phyloP scores from a whole-genome alignment of 2,113 vertebrate genomes.

The Macrotis lagotis region DNA sequence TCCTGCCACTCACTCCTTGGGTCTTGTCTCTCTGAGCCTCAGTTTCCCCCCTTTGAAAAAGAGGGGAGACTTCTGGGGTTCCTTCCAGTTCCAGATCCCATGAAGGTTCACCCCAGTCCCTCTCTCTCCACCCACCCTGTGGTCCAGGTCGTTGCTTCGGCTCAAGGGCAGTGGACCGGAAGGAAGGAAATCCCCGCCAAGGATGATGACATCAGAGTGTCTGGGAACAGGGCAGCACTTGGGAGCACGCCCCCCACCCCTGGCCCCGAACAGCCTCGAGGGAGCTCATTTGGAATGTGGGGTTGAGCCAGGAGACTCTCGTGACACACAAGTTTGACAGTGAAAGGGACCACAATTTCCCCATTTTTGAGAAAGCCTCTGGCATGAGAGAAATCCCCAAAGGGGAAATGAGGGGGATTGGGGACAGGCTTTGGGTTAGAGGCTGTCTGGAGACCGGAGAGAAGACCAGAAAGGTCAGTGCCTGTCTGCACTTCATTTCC shows the following conservation, averaged over 20 bases:
- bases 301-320: background rate
- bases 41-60: background rate
- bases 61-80: background rate
- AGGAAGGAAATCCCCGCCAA: background rate
- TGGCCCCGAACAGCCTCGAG: background rate
- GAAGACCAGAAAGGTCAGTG: constrained; percentile 4
- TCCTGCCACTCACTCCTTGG: background rate
- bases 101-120: background rate
- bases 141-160: background rate
- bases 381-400: constrained; percentile 22
- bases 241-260: background rate
- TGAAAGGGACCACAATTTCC: constrained; percentile 44
- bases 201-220: background rate
- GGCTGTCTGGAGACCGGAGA: constrained; percentile 43
- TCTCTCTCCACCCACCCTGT: background rate
- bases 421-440: constrained; percentile 25
- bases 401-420: constrained; percentile 34
- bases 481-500: background rate
- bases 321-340: constrained; percentile 4
- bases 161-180: background rate
- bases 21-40: constrained; percentile 21
- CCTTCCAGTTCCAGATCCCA: background rate
- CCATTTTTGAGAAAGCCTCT: constrained; percentile 67
- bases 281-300: constrained; percentile 30
- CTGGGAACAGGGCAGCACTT: background rate